Conservation (phyloP, 2,797 vertebrate genomes). For the Phalloptychus januarius region DNA sequence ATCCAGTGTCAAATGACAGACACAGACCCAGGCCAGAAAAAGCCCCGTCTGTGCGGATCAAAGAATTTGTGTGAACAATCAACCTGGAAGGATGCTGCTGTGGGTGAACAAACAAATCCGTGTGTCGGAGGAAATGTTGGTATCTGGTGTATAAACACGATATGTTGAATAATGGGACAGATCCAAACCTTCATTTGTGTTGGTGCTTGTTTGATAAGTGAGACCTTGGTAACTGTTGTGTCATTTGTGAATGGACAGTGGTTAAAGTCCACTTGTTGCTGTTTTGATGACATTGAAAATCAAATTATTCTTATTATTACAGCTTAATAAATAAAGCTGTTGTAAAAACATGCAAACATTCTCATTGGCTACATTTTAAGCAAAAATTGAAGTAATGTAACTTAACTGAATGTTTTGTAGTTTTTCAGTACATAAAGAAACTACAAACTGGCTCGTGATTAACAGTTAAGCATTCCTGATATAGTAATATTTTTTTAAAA, state of each 20-base stretch:
- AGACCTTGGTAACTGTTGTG: neutral
- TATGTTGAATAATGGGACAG: slow-evolving; percentile 6
- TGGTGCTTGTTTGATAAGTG: neutral
- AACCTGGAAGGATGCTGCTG: slow-evolving; percentile 13
- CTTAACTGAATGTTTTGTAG: neutral
- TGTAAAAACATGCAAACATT: neutral
- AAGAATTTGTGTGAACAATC: slow-evolving; percentile 13
- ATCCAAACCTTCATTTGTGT: slow-evolving; percentile 2
- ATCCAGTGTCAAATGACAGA: neutral
- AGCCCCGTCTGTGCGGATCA: neutral
- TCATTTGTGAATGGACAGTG: neutral
- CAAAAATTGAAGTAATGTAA: neutral
- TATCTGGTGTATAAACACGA: slow-evolving; percentile 9
- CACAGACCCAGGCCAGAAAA: neutral
- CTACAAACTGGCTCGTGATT: neutral
- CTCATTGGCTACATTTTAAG: neutral
- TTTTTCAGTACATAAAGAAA: neutral
- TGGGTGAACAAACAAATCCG: slow-evolving; percentile 7
- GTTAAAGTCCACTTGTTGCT: neutral
- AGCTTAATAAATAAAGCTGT: neutral
- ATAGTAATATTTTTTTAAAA: neutral
- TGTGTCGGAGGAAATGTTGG: slow-evolving; percentile 5
- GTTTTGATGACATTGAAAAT: neutral
- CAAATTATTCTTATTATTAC: neutral
- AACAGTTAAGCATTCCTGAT: neutral